Evolutionary conservation across 1,140 invertebrate species (phyloP).

Genomic region (Bombus huntii): DNA sequence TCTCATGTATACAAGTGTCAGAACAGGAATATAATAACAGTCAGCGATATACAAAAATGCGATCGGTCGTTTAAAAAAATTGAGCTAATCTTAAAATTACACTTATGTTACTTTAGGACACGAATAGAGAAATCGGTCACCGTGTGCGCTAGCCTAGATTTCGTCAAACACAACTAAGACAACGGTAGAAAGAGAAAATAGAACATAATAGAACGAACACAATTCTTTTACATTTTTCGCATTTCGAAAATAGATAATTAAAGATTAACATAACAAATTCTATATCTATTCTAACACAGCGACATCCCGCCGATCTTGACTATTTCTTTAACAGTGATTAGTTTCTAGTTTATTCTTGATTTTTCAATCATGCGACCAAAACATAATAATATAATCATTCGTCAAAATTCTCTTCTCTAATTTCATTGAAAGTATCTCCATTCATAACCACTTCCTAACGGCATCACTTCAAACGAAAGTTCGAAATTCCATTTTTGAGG

Average conservation of each 20-base stretch:
- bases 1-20: conserved; percentile 60
- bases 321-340: conserved; percentile 45
- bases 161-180: conserved; percentile 52
- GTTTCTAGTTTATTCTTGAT: conserved; percentile 19
- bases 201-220: conserved; percentile 21
- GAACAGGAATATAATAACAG: conserved; percentile 66
- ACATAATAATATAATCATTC: conserved; percentile 28
- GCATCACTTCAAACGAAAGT: conserved; percentile 9
- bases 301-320: conserved; percentile 23
- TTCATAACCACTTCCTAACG: neutral
- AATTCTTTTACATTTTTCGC: neutral
- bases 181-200: conserved; percentile 42
- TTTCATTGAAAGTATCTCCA: conserved; percentile 12
- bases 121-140: conserved; percentile 56
- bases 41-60: conserved; percentile 76
- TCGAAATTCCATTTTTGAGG: conserved; percentile 30
- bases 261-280: conserved; percentile 37
- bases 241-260: conserved; percentile 18
- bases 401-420: conserved; percentile 13
- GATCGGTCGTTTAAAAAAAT: conserved; percentile 75
- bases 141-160: conserved; percentile 34
- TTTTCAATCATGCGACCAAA: conserved; percentile 34
- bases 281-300: conserved; percentile 38
- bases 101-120: conserved; percentile 59
- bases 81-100: conserved; percentile 80